Evolutionary conservation across 2,113 vertebrate species (phyloP).

Genomic region (Paradisaea rubra): DNA sequence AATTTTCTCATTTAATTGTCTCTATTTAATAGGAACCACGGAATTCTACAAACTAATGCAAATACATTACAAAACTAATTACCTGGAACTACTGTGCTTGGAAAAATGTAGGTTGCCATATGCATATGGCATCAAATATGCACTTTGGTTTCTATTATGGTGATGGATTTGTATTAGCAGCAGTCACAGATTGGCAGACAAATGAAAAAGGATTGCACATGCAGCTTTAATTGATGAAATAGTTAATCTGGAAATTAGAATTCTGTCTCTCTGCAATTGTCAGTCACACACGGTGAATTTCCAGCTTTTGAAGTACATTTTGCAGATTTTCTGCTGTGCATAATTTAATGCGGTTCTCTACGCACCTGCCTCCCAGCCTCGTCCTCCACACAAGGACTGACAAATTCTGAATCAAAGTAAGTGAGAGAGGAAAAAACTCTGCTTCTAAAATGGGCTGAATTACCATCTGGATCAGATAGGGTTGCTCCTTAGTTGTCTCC

Average conservation of each 20-base stretch:
- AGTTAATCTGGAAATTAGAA: conserved; percentile 37
- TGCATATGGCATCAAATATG: not conserved
- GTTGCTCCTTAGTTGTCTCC: not conserved
- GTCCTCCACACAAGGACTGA: not conserved
- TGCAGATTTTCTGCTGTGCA: conserved; percentile 21
- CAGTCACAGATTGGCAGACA: conserved; percentile 5
- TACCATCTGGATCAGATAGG: not conserved
- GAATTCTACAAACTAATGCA: conserved; percentile 6
- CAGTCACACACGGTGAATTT: not conserved
- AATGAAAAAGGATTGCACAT: conserved; percentile 13
- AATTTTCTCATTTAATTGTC: conserved; percentile 14
- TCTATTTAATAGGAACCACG: not conserved
- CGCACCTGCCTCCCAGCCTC: not conserved
- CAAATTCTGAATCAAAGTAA: not conserved
- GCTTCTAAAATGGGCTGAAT: not conserved
- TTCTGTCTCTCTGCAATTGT: conserved; percentile 4
- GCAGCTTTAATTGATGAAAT: conserved; percentile 40
- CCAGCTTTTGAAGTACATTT: conserved; percentile 26
- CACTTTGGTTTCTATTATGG: not conserved
- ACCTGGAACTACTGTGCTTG: not conserved
- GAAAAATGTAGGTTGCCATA: not conserved
- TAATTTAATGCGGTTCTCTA: not conserved
- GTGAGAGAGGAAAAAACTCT: not conserved
- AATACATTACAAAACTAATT: conserved; percentile 32
- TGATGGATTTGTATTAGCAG: conserved; percentile 21